Evolutionary conservation across 2,113 vertebrate genomes (phyloP).

Genomic region (Acrocephalus arundinaceus): DNA sequence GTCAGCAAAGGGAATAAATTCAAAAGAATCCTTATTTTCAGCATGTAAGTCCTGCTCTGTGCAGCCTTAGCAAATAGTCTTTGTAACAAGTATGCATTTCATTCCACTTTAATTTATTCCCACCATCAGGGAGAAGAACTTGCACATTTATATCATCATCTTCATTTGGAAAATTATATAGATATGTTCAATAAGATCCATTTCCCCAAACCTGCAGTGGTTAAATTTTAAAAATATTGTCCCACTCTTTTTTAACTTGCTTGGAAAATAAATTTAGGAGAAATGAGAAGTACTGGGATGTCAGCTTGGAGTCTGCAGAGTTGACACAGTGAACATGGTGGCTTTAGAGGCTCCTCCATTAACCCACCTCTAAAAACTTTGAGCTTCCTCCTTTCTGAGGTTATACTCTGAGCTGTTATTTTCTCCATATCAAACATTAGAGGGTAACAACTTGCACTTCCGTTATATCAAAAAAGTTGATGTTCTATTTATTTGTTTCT

Average conservation of each 20-base stretch:
- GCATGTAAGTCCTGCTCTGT: background rate
- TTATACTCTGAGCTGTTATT: background rate
- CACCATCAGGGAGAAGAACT: background rate
- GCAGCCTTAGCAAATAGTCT: background rate
- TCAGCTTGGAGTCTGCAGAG: background rate
- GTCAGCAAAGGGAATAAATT: background rate
- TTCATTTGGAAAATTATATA: background rate
- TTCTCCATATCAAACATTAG: background rate
- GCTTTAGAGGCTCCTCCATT: background rate
- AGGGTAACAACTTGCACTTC: background rate
- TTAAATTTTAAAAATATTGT: background rate
- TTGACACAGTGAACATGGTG: background rate
- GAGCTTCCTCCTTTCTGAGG: background rate
- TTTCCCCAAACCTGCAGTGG: fast-evolving
- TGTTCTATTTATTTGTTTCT: background rate
- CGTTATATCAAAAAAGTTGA: background rate
- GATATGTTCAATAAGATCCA: background rate
- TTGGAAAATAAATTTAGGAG: background rate
- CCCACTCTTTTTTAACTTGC: background rate
- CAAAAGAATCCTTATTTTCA: background rate
- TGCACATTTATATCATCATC: background rate
- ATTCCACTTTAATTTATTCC: background rate
- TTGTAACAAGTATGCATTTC: background rate
- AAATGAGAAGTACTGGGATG: background rate
- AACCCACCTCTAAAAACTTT: background rate